Evolutionary conservation across 2,888 invertebrate species (phyloP).

Genomic region (Cheilosia vernalis): DNA sequence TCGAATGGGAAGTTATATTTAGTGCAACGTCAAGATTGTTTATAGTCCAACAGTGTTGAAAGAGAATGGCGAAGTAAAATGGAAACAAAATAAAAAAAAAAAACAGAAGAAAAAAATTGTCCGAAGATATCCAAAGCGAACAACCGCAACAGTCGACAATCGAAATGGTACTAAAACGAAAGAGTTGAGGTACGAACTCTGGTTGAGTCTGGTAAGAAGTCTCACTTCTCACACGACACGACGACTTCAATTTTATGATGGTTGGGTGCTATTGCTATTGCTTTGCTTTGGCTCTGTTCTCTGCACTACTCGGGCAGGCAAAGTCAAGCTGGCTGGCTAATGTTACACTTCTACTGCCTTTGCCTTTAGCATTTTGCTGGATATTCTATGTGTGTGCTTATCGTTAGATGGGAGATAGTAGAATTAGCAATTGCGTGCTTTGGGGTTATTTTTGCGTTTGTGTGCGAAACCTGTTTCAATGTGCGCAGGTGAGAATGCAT

Average conservation of each 20-base stretch:
- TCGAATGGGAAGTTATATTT: constrained; percentile 23
- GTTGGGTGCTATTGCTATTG: constrained; percentile 56
- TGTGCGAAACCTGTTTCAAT: constrained; percentile 42
- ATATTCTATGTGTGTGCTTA: constrained; percentile 23
- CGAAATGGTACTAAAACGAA: constrained; percentile 78
- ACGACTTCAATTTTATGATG: background rate
- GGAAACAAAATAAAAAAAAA: constrained; percentile 24
- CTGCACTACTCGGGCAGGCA: constrained; percentile 33
- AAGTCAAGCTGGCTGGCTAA: constrained; percentile 64
- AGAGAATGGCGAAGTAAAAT: constrained; percentile 18
- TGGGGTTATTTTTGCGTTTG: constrained; percentile 9
- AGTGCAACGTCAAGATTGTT: constrained; percentile 57
- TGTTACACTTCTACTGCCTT: constrained; percentile 66
- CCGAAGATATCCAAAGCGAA: constrained; percentile 46
- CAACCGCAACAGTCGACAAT: constrained; percentile 77
- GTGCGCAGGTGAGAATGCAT: constrained; percentile 51
- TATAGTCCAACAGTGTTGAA: constrained; percentile 60
- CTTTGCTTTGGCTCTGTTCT: background rate
- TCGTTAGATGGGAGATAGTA: constrained; percentile 62
- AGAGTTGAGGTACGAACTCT: constrained; percentile 78
- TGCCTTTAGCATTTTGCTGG: constrained; percentile 53
- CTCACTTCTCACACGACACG: constrained; percentile 7
- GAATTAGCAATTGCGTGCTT: constrained; percentile 32
- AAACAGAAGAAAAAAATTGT: constrained; percentile 3
- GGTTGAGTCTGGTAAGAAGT: constrained; percentile 24